Evolutionary conservation across 2,113 vertebrate genomes (phyloP).

Genomic region (Potamarius usumacintae): DNA sequence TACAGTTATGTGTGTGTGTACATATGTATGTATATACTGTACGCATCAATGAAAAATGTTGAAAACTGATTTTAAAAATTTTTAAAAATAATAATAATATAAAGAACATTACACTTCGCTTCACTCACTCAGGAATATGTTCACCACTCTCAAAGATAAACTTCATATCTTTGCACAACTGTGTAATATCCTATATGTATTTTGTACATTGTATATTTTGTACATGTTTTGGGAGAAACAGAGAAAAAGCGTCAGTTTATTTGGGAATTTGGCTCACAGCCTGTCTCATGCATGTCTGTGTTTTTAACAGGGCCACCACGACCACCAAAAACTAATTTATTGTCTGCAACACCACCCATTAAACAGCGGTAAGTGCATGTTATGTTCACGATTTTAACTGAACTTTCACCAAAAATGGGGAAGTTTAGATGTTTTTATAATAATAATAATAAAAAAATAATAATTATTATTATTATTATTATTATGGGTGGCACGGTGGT

Average conservation of each 20-base stretch:
- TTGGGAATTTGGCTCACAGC: neutral
- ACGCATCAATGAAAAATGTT: no score
- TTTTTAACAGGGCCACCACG: constrained; percentile 39
- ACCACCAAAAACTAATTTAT: constrained; percentile 57
- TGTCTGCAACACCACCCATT: constrained; percentile 44
- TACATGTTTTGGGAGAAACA: neutral
- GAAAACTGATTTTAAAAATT: no score
- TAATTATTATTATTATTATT: neutral
- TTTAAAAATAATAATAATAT: no score
- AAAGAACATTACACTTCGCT: no score
- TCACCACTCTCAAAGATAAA: no score
- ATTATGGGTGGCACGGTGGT: neutral
- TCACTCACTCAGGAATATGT: no score
- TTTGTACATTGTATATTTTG: neutral
- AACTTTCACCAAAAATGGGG: neutral
- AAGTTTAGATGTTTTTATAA: neutral
- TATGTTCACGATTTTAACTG: neutral
- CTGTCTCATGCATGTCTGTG: neutral
- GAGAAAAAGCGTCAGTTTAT: no score
- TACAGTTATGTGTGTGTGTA: no score
- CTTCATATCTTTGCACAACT: no score
- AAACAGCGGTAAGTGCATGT: constrained; percentile 64
- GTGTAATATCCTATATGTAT: no score
- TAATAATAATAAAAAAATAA: neutral
- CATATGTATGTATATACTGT: no score